Conservation (phyloP, 2,888 invertebrate species). For the Spodoptera picta region DNA sequence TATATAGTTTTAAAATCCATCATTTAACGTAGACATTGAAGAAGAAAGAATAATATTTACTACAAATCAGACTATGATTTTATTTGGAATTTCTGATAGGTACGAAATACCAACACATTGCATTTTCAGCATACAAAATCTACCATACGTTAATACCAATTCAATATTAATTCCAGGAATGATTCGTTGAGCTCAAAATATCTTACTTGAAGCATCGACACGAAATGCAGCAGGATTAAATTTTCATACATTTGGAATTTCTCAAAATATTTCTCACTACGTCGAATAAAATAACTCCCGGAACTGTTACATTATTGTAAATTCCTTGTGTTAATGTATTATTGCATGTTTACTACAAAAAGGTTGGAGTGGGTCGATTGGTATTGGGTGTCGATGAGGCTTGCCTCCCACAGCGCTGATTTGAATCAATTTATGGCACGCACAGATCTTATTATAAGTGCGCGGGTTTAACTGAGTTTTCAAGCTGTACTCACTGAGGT, state of each 20-base stretch:
- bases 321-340: constrained; percentile 45
- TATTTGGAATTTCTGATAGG: no score
- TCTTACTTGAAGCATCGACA: no score
- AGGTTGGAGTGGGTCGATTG: constrained; percentile 65
- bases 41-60: no score
- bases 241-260: neutral
- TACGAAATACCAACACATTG: no score
- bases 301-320: constrained; percentile 40
- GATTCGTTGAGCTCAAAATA: no score
- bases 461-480: constrained; percentile 18
- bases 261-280: neutral
- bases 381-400: constrained; percentile 72
- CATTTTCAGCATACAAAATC: no score
- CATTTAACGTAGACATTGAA: no score
- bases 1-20: no score
- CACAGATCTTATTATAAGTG: constrained; percentile 46
- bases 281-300: constrained; percentile 22
- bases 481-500: constrained; percentile 3
- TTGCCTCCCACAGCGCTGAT: constrained; percentile 70
- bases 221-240: no score
- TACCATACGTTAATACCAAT: no score
- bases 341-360: constrained; percentile 51
- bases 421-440: constrained; percentile 72
- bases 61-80: no score
- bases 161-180: no score